These are phyloP conservation scores for Agrotis exclamationis DNA, from an alignment of 2,888 invertebrate species.

Conservation along the genomic window DNA sequence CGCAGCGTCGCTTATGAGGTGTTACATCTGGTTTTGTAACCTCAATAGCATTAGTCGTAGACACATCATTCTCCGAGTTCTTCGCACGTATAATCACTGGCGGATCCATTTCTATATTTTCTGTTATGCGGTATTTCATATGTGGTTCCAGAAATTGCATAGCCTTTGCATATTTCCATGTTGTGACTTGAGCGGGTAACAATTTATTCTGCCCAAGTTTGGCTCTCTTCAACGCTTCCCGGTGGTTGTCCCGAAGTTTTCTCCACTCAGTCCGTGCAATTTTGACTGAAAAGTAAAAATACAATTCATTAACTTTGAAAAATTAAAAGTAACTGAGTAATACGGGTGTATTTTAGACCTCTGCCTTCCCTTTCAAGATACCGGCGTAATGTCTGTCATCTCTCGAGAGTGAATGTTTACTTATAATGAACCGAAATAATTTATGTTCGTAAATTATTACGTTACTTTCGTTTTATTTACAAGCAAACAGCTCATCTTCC, in stretches of 20 bases:
- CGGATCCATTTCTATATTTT: conserved; percentile 84
- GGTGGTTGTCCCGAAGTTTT: conserved; percentile 85
- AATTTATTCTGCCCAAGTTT: conserved; percentile 87
- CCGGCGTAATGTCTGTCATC: neutral
- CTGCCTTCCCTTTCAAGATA: neutral
- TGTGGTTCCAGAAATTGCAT: conserved; percentile 88
- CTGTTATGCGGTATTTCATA: conserved; percentile 88
- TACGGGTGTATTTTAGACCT: neutral
- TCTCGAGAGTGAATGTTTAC: neutral
- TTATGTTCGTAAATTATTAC: neutral
- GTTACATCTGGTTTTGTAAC: conserved; percentile 55
- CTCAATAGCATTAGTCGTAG: conserved; percentile 74
- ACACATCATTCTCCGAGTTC: conserved; percentile 77
- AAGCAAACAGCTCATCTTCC: neutral
- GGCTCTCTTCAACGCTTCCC: conserved; percentile 86
- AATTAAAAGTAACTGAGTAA: too few relatives aligned
- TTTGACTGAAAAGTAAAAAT: conserved; percentile 77
- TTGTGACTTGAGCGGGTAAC: conserved; percentile 86
- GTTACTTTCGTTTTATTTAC: neutral
- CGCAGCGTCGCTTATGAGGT: conserved; percentile 73
- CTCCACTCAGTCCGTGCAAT: conserved; percentile 86
- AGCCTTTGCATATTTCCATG: conserved; percentile 87
- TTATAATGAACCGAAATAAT: neutral
- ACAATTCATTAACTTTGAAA: neutral
- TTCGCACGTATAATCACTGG: conserved; percentile 58